Percentiles rank a stretch among this genome's conserved stretches.
Evolutionary conservation across 2,113 vertebrate genomes (phyloP).

Genomic region (Heloderma charlesbogerti): DNA sequence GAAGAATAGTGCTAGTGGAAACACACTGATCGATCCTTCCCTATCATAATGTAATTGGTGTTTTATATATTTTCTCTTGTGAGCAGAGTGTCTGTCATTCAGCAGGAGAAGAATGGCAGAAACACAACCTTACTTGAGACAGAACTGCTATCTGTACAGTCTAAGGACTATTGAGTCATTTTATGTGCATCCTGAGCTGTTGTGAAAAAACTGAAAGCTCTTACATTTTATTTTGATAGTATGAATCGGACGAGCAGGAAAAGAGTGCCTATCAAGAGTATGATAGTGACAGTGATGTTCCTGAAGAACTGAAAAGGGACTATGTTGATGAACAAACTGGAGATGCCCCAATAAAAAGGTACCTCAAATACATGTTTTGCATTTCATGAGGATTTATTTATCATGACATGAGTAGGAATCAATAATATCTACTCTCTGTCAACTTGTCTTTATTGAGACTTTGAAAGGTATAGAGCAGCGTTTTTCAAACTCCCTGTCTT

Average conservation of each 20-base stretch:
- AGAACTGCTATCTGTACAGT: not conserved
- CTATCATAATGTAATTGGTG: constrained; percentile 27
- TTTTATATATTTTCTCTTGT: constrained; percentile 1
- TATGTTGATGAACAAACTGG: constrained; percentile 98
- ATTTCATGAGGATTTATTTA: constrained; percentile 15
- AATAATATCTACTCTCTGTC: not conserved
- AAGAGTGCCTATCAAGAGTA: constrained; percentile 97
- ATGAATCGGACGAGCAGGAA: constrained; percentile 97
- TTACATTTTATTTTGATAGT: constrained; percentile 74
- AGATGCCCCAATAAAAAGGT: constrained; percentile 93
- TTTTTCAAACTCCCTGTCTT: not conserved
- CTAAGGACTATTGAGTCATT: not conserved
- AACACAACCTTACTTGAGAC: not conserved
- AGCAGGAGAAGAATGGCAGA: not conserved
- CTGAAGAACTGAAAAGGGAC: constrained; percentile 96
- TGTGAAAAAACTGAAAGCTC: not conserved
- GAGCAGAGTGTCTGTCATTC: not conserved
- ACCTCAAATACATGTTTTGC: not conserved
- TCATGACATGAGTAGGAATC: not conserved
- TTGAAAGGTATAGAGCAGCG: not conserved
- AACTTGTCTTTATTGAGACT: not conserved
- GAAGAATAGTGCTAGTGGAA: too few species aligned
- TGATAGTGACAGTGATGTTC: constrained; percentile 97
- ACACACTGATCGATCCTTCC: too few species aligned
- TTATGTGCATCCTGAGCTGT: not conserved